phyloP scores from a whole-genome alignment of 92 coral and sea anemone species.

The Isaurus tuberculatus region DNA sequence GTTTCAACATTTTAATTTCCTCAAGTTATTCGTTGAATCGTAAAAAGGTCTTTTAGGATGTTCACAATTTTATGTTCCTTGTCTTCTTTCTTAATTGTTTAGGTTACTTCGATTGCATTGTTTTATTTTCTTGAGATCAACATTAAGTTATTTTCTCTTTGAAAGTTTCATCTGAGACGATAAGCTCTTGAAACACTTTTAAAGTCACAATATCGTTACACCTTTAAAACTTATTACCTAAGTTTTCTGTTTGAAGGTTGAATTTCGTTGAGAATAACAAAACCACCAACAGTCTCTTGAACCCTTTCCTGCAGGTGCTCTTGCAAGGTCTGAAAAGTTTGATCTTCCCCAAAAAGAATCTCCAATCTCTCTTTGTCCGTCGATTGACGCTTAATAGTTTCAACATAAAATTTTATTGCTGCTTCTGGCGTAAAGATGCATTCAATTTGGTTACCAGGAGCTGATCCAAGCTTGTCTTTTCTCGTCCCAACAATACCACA shows the following conservation, averaged over 20 bases:
- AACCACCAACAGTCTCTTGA: not conserved
- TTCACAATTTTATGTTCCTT: too few species aligned
- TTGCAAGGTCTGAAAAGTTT: constrained; percentile 9
- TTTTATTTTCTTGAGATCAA: too few species aligned
- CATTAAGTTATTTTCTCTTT: too few species aligned
- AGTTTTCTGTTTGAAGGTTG: not conserved
- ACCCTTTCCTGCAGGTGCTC: constrained; percentile 5
- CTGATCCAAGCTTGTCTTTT: not conserved
- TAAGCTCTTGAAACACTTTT: too few species aligned
- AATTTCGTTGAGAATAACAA: constrained; percentile 2
- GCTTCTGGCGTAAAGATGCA: constrained; percentile 20
- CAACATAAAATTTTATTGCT: not conserved
- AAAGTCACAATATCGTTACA: not conserved
- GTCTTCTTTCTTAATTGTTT: too few species aligned
- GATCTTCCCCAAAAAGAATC: not conserved
- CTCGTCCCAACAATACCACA: not conserved
- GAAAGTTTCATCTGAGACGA: not conserved
- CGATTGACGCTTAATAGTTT: constrained; percentile 6
- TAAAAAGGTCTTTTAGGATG: too few species aligned
- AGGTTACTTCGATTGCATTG: too few species aligned
- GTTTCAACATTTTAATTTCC: too few species aligned
- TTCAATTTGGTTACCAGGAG: not conserved
- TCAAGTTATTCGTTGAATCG: too few species aligned
- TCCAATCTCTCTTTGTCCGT: not conserved
- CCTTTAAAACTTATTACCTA: not conserved